Percentiles rank a stretch among this genome's conserved stretches.
Evolutionary conservation across 2,797 vertebrate species (phyloP).

Genomic region (Syngnathus rostellatus): DNA sequence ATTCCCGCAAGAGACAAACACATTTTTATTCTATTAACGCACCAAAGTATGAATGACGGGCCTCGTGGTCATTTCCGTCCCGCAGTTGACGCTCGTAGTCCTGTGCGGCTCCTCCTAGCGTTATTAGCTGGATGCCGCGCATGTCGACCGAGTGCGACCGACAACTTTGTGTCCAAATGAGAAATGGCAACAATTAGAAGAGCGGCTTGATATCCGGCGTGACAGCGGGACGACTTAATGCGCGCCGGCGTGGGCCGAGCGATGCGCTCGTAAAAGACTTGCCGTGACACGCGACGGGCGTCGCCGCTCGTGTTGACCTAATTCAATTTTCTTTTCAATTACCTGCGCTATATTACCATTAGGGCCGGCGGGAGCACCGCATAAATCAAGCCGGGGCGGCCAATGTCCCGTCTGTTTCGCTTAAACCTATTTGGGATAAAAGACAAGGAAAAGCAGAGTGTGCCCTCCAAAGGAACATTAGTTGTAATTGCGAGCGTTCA

Average conservation of each 20-base stretch:
- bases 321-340: conserved; percentile 74
- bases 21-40: too few species aligned
- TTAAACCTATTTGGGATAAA: conserved; percentile 63
- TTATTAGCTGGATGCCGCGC: not conserved
- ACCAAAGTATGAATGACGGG: too few species aligned
- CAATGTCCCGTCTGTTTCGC: conserved; percentile 43
- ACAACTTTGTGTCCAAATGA: conserved; percentile 41
- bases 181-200: conserved; percentile 58
- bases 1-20: too few species aligned
- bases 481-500: conserved; percentile 56
- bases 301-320: conserved; percentile 64
- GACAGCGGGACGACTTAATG: conserved; percentile 44
- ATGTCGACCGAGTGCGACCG: conserved; percentile 25
- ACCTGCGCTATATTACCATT: conserved; percentile 68
- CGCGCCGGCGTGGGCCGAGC: conserved; percentile 23
- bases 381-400: conserved; percentile 49
- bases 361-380: conserved; percentile 36
- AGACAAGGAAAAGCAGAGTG: conserved; percentile 43
- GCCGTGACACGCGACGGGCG: conserved; percentile 47
- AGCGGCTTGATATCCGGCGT: conserved; percentile 41
- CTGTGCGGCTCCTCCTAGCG: not conserved
- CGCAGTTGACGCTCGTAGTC: not conserved
- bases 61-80: not conserved
- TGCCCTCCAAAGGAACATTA: conserved; percentile 27
- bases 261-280: conserved; percentile 51